Base-by-base conservation (phyloP, 2,888 invertebrate genomes). In the Arctia plantaginis region DNA sequence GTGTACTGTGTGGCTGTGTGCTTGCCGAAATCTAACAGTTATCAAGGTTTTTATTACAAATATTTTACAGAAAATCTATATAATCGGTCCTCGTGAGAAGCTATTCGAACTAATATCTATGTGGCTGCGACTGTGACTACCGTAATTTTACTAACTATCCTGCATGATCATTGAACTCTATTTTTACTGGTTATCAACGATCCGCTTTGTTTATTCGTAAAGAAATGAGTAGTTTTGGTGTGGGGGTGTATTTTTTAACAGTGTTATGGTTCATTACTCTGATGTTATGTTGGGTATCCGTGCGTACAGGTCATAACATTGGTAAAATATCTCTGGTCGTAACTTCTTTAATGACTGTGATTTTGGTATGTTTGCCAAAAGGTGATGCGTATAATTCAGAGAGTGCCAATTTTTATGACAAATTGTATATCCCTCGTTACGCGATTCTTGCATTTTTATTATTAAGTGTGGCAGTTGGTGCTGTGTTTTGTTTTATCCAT, bases 181-280 rank as follows among this genome's bases (percentile, higher is more conserved):
- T 79, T 75, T 79, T 74, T 80, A 78, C 73, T 78, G 73, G 73
- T 77, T 80, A 79, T 82, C 82, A 79, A 80, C 75, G 73, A 71
- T 80, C 65, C 73, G 80, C 82, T 76, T 82, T 85, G 79, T 83
- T 83, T 84, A 82, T 79, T 79, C 74, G 79, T 80, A 76, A 70
- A 78, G 76, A 82, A 82, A 95, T 95, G 94, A 87, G 89, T 90
- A 90, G 88, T 95, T 93, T 97, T 85, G 97, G 97, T 87, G 92
- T 97, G 80, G 97, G 97, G 83, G 94, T 97, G 77, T 97, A 97
- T 89, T 93, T 97, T 84, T 91, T 98, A 86, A 94, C 97, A 78
- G 91, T 96, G 75, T 89, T 97, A 83, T 97, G 97, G 97, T 94
- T 96, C 81, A 85, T 96, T 75, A 96, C 97, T 51, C 91, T 97